Percentiles rank a stretch among this genome's conserved stretches.
Evolutionary conservation across 2,797 vertebrate genomes (phyloP).

Genomic region (Enteromius trimaculatus): DNA sequence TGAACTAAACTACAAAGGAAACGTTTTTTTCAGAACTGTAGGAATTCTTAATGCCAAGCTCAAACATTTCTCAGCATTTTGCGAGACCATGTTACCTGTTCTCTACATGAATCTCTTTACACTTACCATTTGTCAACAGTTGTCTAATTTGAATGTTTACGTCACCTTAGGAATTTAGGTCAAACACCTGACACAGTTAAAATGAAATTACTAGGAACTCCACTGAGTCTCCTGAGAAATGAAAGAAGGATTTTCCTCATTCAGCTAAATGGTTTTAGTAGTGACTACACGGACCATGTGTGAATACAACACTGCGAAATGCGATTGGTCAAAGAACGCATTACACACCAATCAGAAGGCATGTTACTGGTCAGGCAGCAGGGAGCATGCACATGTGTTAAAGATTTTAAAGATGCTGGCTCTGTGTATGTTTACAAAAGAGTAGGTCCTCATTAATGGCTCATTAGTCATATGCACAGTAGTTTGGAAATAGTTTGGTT

Average conservation of each 20-base stretch:
- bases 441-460: conserved; percentile 43
- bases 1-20: neutral
- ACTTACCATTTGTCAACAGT: neutral
- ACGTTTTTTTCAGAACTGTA: neutral
- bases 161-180: neutral
- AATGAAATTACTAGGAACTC: conserved; percentile 7
- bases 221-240: neutral
- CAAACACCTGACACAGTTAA: neutral
- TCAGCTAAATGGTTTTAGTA: conserved; percentile 11
- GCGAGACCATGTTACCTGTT: neutral
- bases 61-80: neutral
- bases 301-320: neutral
- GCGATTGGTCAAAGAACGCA: neutral
- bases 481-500: conserved; percentile 39
- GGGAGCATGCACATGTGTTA: conserved; percentile 31
- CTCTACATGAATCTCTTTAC: neutral
- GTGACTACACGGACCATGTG: neutral
- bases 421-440: conserved; percentile 46
- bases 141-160: neutral
- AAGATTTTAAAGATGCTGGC: conserved; percentile 43
- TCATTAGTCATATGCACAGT: conserved; percentile 45
- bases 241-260: neutral
- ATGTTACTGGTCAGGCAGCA: neutral
- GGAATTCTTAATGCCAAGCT: neutral
- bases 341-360: neutral